Conservation (phyloP, 2,797 vertebrate species). For the Cryptoblepharus egeriae region DNA sequence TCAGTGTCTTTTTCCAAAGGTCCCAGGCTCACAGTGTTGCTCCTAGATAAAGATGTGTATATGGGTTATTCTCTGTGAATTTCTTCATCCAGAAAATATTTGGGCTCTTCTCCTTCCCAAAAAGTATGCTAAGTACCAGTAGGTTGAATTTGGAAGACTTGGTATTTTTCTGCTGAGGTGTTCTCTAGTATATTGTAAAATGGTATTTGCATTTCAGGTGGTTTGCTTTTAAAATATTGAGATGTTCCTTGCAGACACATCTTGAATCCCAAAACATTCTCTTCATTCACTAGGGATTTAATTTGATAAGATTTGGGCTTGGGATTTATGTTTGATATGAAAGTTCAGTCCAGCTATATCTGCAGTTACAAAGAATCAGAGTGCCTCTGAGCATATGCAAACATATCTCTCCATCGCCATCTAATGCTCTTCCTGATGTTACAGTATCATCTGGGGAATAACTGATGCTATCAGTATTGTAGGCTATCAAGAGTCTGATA, state of each 20-base stretch:
- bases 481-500: not conserved
- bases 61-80: not conserved
- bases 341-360: not conserved
- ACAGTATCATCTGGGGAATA: not conserved
- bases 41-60: not conserved
- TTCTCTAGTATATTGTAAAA: not conserved
- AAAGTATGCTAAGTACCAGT: not conserved
- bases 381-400: not conserved
- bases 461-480: too few species aligned
- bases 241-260: not conserved
- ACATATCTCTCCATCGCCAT: not conserved
- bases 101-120: not conserved
- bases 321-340: not conserved
- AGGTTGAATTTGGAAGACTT: not conserved
- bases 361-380: not conserved
- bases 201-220: not conserved
- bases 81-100: not conserved
- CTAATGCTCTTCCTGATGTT: not conserved
- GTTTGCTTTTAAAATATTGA: not conserved
- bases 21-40: not conserved
- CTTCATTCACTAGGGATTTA: not conserved
- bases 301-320: not conserved
- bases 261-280: not conserved
- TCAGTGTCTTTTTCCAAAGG: not conserved
- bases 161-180: not conserved